Conservation (phyloP, 2,797 vertebrate genomes). For the Toxotes lorentzi region DNA sequence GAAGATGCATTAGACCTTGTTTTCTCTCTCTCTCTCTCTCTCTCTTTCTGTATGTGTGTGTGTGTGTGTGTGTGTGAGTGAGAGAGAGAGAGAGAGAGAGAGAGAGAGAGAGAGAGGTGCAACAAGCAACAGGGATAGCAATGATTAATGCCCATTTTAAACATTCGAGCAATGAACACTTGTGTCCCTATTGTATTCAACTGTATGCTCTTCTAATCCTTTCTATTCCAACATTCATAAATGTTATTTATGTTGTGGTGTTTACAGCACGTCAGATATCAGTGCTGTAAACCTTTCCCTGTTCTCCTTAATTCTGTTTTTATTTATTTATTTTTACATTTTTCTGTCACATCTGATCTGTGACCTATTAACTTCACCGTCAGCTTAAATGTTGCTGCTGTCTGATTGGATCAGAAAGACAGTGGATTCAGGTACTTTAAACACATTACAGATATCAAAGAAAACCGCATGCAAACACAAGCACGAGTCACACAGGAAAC, state of each 20-base stretch:
- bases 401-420: not conserved
- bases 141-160: slow-evolving; percentile 73
- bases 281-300: not conserved
- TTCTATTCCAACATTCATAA: slow-evolving; percentile 9
- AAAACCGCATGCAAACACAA: not conserved
- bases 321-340: not conserved
- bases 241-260: not conserved
- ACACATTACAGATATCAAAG: not conserved
- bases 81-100: slow-evolving; percentile 9
- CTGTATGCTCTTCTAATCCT: not conserved
- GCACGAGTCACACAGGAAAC: not conserved
- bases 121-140: slow-evolving; percentile 47
- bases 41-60: slow-evolving; percentile 13
- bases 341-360: not conserved
- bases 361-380: not conserved
- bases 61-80: slow-evolving; percentile 37
- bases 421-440: not conserved
- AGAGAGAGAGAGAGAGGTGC: slow-evolving; percentile 17
- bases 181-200: slow-evolving; percentile 38
- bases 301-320: too few species aligned
- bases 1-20: slow-evolving; percentile 79
- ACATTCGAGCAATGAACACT: slow-evolving; percentile 58
- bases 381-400: not conserved
- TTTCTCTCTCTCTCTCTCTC: not conserved
- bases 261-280: slow-evolving; percentile 16